Percentiles rank a stretch among this genome's conserved stretches.
Conservation (phyloP, 2,797 vertebrate species). For the Aselliscus stoliczkanus region DNA sequence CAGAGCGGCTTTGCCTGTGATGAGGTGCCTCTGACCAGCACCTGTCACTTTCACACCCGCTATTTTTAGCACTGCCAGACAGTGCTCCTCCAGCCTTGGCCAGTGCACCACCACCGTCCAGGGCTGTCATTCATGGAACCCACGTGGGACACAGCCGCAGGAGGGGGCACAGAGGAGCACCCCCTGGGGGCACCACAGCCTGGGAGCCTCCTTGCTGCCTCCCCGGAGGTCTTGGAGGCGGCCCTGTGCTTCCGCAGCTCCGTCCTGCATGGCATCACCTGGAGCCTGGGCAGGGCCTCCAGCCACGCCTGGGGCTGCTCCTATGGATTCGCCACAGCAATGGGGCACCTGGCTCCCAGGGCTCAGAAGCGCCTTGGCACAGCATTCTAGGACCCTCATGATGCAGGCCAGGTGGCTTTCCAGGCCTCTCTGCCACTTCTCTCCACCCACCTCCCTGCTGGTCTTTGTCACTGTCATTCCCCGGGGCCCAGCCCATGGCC, state of each 20-base stretch:
- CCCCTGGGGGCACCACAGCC: rapidly evolving
- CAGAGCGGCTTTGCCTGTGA: not conserved
- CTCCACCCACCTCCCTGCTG: not conserved
- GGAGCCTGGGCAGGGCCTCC: not conserved
- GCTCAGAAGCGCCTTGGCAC: not conserved
- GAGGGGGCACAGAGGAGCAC: too few species aligned
- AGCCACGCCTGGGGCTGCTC: not conserved
- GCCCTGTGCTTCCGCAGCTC: not conserved
- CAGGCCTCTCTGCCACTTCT: not conserved
- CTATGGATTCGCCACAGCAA: rapidly evolving
- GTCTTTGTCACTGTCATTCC: not conserved
- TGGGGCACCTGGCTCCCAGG: not conserved
- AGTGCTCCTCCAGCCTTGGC: not conserved
- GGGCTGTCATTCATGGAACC: not conserved
- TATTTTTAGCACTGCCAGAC: not conserved
- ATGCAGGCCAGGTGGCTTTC: not conserved
- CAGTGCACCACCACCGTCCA: not conserved
- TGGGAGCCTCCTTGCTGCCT: too few species aligned
- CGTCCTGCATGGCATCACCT: not conserved
- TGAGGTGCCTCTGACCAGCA: not conserved
- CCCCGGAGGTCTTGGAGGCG: rapidly evolving
- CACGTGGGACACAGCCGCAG: not conserved
- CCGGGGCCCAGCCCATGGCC: not conserved
- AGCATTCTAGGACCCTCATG: not conserved
- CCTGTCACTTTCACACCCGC: too few species aligned